Base-by-base conservation (phyloP, 2,888 invertebrate genomes). In the Rhogogaster chlorosoma region DNA sequence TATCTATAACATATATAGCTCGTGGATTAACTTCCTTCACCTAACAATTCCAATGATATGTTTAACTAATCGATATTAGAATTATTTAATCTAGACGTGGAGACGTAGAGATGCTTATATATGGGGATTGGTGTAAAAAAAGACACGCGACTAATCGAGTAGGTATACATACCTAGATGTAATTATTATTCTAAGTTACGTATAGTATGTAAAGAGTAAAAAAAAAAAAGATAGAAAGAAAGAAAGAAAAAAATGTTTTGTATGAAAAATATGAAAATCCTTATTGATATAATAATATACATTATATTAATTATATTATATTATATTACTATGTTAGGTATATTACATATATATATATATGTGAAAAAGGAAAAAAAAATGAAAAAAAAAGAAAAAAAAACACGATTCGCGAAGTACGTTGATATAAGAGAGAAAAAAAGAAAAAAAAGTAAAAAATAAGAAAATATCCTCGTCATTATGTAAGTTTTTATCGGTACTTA, bases 401-500 rank as follows among this genome's bases (percentile, higher is more conserved):
- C n/a, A n/a, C 38, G 38, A 38, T 49, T 49, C 18, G 49, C 6
- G 29, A 22, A 29, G 26, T 29, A 12, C 18, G 64, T 26, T 15
- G 53, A 53, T 7, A 53, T 7, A 53, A 5, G 1, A 49, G 49
- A 53, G n/a, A n/a, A 49, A 49, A 53, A 53, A 53, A n/a, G 7
- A n/a, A 3, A 53, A 61, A 61, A 61, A 26, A 22, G 36, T n/a
- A 38, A n/a, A 1, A 32, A 42, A 22, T 9, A 42, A 42, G 10
- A 7, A 26, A 26, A n/a, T 67, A 67, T 61, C 80, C 22, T 61
- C 61, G 61, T 22, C 29, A 38, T 36, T 36, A 22, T 78, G 78
- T 57, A 78, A 78, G 32, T 57, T 78, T 61, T 57, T 38, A 61
- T 78, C 78, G 61, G 53, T 61, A 80, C 57, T 38, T 61, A 80